Evolutionary conservation across 2,113 vertebrate genomes (phyloP).

Genomic region (Leucopsar rothschildi): DNA sequence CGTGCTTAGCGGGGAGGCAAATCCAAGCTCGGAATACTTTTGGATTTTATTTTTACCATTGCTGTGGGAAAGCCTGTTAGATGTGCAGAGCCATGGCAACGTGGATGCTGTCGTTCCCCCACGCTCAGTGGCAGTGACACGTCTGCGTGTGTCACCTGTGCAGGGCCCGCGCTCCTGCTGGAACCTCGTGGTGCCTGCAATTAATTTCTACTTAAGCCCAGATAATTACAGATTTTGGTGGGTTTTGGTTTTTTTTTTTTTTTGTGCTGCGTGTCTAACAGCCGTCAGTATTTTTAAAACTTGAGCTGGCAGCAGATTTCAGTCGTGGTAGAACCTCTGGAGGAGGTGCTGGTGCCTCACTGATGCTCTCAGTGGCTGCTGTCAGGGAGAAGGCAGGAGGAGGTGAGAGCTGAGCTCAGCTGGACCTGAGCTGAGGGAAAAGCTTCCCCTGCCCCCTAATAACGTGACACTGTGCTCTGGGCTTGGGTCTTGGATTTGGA

Average conservation of each 20-base stretch:
- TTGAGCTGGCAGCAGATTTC: not conserved
- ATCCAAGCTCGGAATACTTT: not conserved
- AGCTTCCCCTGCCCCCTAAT: not conserved
- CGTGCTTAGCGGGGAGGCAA: accelerated
- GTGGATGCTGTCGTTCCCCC: not conserved
- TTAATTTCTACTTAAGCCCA: not conserved
- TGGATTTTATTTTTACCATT: not conserved
- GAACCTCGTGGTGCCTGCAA: not conserved
- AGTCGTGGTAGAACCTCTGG: not conserved
- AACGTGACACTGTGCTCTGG: not conserved
- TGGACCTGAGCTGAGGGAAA: not conserved
- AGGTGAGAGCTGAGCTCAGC: not conserved
- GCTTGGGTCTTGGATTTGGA: not conserved
- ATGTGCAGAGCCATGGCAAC: constrained; percentile 1
- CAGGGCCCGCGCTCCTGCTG: accelerated
- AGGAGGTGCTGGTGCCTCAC: not conserved
- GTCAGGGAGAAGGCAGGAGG: not conserved
- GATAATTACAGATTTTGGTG: not conserved
- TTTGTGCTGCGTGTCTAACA: not conserved
- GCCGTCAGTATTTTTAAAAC: not conserved
- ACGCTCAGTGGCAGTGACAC: not conserved
- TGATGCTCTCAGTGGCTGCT: not conserved
- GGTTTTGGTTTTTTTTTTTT: too few species aligned
- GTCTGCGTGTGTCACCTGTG: not conserved
- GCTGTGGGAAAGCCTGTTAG: not conserved